Conservation (phyloP, 2,797 vertebrate species). For the Sylvilagus floridanus region DNA sequence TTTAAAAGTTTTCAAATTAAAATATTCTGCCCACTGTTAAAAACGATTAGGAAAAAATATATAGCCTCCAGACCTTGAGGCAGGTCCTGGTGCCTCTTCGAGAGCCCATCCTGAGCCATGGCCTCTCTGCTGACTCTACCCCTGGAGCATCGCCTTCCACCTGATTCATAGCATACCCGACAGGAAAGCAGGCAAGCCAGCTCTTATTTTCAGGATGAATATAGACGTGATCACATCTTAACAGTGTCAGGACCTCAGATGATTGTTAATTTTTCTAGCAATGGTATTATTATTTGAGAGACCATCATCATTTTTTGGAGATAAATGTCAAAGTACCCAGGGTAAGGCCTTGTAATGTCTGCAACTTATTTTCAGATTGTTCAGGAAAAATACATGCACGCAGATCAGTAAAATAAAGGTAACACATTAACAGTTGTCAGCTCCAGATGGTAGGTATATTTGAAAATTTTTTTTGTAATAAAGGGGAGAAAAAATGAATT, state of each 20-base stretch:
- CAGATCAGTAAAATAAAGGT: background rate
- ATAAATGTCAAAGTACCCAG: background rate
- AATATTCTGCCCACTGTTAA: background rate
- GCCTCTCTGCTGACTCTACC: background rate
- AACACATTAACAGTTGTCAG: background rate
- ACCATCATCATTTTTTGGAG: background rate
- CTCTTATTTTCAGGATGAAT: background rate
- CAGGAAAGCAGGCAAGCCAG: background rate
- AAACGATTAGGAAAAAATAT: background rate
- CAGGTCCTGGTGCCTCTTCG: background rate
- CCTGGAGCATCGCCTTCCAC: background rate
- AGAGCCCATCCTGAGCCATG: background rate
- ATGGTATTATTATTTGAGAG: background rate
- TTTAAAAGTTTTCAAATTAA: constrained; percentile 41
- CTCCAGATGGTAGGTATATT: background rate
- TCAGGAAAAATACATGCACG: background rate
- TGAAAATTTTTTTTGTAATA: constrained; percentile 13
- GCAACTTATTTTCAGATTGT: background rate
- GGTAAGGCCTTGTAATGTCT: background rate
- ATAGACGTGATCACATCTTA: background rate
- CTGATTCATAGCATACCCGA: background rate
- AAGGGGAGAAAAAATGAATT: background rate
- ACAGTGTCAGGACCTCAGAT: background rate
- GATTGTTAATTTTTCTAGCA: constrained; percentile 27
- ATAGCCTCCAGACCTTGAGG: no score